Base-by-base conservation (phyloP, 2,113 vertebrate species). In the Brachypteracias leptosomus region DNA sequence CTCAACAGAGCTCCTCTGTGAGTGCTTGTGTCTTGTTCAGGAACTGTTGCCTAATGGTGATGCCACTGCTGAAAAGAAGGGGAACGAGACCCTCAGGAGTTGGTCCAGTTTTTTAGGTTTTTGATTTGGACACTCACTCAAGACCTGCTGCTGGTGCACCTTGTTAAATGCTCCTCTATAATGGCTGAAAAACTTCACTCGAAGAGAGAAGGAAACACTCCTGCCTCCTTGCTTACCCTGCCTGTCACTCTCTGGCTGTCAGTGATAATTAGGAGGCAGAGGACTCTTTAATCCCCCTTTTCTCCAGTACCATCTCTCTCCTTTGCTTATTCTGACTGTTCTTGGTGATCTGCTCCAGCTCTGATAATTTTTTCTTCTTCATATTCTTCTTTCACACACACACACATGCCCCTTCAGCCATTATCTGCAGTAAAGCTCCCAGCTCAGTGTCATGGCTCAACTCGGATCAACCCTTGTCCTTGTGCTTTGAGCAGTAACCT, bases 131-230 rank as follows among this genome's bases (percentile, higher is more conserved):
- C 12, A 21, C 15, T 87, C 33, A 11, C 52, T 65, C 42, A n/a
- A 49, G 59, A 51, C 16, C 25, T 77, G 86, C 57, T 93, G 66
- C 62, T 46, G 46, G 5, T 49, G 33, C 25, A 12, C 40, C 31
- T 18, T 80, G 11, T 67, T 70, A n/a, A 5, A 1, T 0, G 0
- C n/a, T 54, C 15, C 1, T 7, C 35, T 75, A 1, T 20, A 16
- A 51, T 3, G 61, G 57, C 40, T 47, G 21, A n/a, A 72, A 75
- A 82, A 62, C 29, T 26, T 67, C 46, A n/a, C 29, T 7, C 3
- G 3, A 2, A 54, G 61, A 40, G n/a, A 63, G 58, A 57, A 59
- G 38, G 26, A 31, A 67, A 22, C 31, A 17, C 29, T 51, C 21
- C 40, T 79, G n/a, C 59, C 58, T 79, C 35, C 29, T 21, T 33